Evolutionary conservation across 92 coral and sea anemone species (phyloP), one percentile per base, ranked within the genome.

Genomic region (Metridium senile): DNA sequence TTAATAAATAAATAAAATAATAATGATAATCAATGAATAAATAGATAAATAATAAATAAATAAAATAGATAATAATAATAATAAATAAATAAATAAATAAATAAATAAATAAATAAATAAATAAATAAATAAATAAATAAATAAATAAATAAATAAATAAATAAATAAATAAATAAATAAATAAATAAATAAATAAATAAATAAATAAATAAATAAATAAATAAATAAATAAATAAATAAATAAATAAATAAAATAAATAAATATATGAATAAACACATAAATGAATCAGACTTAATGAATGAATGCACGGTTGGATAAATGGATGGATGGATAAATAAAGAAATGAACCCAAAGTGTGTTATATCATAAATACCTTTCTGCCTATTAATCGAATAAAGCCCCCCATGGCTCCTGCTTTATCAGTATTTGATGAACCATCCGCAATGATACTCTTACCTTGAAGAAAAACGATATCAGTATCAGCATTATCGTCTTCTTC

Each of bases 331-430:
- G 22, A 63, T 30, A 28, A 11, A 63, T 30, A 17, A 29, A 63
- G 3, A 21, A 20, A 31, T 16, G 16, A 63, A 63, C 17, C 2
- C 11, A 18, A 22, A 59, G 66, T 59, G 31, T 2, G 9, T 59
- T 59, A 26, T 81, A 4, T 61, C 13, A 39, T 13, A 6, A 39
- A 39, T 39, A 90, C 96, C 85, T 74, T 19, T 0, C 49, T 84
- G 25, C 89, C 96, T 16, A 30, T 31, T 10, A 90, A 51, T 16
- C 97, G 81, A 54, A 91, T 81, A 11, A 81, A 72, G 62, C 97
- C 97, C 20, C 97, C 97, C 88, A 84, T 91, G 49, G 90, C 90
- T 16, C 85, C 89, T 11, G 62, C 58, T 1, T 49, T 0, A 7
- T 0, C n/a, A 30, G 1, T 23, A 21, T 61, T 31, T 8, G 90